phyloP scores from a whole-genome alignment of 2,888 invertebrate species.

The Ormyrus pomaceus region DNA sequence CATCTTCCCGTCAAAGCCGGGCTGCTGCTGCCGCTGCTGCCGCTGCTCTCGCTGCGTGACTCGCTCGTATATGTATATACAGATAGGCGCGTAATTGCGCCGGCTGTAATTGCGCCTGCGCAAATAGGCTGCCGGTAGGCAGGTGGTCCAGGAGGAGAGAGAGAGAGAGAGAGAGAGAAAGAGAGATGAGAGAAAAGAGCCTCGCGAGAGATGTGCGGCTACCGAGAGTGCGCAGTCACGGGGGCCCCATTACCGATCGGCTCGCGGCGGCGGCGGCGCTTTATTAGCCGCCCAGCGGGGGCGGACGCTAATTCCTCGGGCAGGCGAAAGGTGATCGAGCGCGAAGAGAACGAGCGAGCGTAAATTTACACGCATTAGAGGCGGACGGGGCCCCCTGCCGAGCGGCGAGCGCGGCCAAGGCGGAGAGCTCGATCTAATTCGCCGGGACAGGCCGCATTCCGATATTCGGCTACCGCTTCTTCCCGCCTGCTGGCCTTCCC shows the following conservation, averaged over 20 bases:
- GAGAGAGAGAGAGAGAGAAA: constrained; percentile 33
- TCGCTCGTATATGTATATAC: constrained; percentile 26
- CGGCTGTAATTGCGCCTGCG: constrained; percentile 45
- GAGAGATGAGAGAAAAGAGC: background rate
- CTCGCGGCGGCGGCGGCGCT: constrained; percentile 63
- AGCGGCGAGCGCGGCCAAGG: constrained; percentile 59
- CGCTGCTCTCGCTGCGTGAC: background rate
- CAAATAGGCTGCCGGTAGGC: constrained; percentile 52
- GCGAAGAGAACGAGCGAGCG: constrained; percentile 52
- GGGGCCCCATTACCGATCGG: constrained; percentile 70
- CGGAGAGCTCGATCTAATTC: constrained; percentile 70
- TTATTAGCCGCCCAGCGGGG: constrained; percentile 75
- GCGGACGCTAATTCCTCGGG: constrained; percentile 60
- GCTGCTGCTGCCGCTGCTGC: background rate
- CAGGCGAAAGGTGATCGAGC: constrained; percentile 46
- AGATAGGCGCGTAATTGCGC: constrained; percentile 30
- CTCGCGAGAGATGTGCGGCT: no score
- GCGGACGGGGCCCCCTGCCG: constrained; percentile 67
- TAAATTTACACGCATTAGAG: constrained; percentile 56
- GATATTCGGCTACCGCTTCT: constrained; percentile 11
- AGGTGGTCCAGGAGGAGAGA: constrained; percentile 51
- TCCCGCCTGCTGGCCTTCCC: constrained; percentile 1
- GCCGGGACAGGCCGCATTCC: constrained; percentile 69
- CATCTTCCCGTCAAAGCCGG: constrained; percentile 61
- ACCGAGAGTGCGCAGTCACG: constrained; percentile 70